phyloP scores from a whole-genome alignment of 2,113 vertebrate species.

The Heloderma charlesbogerti region DNA sequence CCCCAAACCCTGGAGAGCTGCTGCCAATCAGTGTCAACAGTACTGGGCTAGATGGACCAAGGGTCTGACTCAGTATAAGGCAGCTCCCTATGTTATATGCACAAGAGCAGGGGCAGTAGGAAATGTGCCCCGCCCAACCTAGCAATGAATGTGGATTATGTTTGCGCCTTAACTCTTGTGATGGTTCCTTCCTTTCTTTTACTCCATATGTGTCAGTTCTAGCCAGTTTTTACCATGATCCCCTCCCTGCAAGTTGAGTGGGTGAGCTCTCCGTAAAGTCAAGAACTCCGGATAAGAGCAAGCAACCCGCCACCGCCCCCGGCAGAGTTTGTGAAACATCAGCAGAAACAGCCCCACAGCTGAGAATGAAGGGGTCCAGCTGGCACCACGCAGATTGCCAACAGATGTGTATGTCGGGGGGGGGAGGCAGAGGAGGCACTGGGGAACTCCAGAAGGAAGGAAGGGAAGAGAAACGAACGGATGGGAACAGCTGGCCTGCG shows the following conservation, averaged over 20 bases:
- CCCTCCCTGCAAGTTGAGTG: neutral
- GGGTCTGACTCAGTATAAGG: no score
- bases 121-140: neutral
- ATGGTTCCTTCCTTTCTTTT: neutral
- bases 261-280: neutral
- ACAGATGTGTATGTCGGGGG: neutral
- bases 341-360: neutral
- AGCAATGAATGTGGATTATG: neutral
- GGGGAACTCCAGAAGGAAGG: neutral
- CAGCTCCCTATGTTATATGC: no score
- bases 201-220: no score
- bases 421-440: neutral
- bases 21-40: no score
- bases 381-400: neutral
- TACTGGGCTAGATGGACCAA: no score
- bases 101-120: no score
- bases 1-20: no score
- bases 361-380: neutral
- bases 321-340: neutral
- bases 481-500: neutral
- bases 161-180: neutral
- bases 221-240: neutral
- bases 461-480: no score
- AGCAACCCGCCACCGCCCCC: neutral
- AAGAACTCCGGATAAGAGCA: neutral